These are phyloP conservation scores for Orientallactaga bullata DNA, from an alignment of 2,113 vertebrate genomes.

Conservation along the genomic window DNA sequence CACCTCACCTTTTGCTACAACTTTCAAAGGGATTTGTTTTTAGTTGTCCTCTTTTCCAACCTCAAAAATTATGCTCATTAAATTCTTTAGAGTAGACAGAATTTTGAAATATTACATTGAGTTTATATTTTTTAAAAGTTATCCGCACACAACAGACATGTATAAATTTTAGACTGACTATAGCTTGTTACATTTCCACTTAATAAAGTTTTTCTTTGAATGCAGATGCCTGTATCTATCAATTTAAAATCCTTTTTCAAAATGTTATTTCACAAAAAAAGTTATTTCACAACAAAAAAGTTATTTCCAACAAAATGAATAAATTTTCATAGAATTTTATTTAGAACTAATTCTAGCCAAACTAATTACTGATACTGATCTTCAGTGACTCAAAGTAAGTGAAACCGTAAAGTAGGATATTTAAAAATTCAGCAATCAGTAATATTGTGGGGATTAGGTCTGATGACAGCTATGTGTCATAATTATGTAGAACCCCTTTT, in stretches of 20 bases:
- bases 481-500: background rate
- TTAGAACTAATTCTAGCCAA: background rate
- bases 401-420: background rate
- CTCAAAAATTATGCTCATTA: constrained; percentile 48
- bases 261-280: constrained; percentile 27
- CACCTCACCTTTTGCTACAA: background rate
- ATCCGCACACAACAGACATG: background rate
- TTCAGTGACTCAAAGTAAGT: background rate
- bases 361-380: background rate
- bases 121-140: background rate
- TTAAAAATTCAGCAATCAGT: background rate
- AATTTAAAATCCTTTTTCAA: constrained; percentile 33
- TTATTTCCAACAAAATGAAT: background rate
- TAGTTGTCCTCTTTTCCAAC: constrained; percentile 10
- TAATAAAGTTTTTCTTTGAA: constrained; percentile 15
- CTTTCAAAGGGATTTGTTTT: constrained; percentile 60
- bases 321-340: constrained; percentile 1
- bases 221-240: background rate
- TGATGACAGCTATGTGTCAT: background rate
- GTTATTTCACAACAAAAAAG: background rate
- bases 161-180: background rate
- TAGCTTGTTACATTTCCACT: background rate
- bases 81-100: background rate
- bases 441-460: background rate
- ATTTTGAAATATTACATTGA: background rate